Evolutionary conservation across 1,140 invertebrate genomes (phyloP).

Genomic region (Atta texana): DNA sequence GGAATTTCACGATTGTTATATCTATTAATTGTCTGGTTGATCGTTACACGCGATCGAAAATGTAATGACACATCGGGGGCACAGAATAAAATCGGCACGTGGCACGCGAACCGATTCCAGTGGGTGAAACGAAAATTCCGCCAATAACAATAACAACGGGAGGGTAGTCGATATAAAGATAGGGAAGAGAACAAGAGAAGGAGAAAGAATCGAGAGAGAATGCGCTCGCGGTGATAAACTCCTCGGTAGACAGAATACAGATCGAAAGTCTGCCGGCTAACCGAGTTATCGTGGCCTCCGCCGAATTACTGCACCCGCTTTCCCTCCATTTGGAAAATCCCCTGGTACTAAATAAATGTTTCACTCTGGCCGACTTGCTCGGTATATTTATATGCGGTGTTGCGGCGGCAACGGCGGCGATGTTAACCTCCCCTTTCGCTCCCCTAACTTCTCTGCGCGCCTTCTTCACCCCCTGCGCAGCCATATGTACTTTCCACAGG

Average conservation of each 20-base stretch:
- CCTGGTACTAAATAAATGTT: constrained; percentile 85
- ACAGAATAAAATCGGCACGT: constrained; percentile 54
- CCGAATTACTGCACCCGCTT: constrained; percentile 71
- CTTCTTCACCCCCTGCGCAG: constrained; percentile 31
- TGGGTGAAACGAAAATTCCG: constrained; percentile 41
- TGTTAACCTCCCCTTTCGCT: constrained; percentile 42
- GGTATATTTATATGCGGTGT: constrained; percentile 83
- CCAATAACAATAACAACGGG: constrained; percentile 66
- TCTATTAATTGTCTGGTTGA: constrained; percentile 2
- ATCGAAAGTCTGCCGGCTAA: constrained; percentile 83
- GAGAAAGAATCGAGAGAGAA: constrained; percentile 36
- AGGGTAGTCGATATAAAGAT: constrained; percentile 5
- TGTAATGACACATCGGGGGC: neutral
- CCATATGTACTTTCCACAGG: constrained; percentile 57
- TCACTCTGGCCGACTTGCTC: constrained; percentile 76
- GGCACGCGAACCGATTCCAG: constrained; percentile 52
- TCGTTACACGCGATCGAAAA: constrained; percentile 1
- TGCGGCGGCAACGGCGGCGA: constrained; percentile 68
- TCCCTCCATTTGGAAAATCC: constrained; percentile 83
- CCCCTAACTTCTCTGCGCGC: constrained; percentile 3
- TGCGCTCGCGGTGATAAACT: constrained; percentile 81
- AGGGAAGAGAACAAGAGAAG: constrained; percentile 36
- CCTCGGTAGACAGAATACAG: constrained; percentile 83
- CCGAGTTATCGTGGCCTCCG: constrained; percentile 81
- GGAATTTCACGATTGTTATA: neutral